Base-by-base conservation (phyloP, 2,888 invertebrate genomes). In the Tuta absoluta region DNA sequence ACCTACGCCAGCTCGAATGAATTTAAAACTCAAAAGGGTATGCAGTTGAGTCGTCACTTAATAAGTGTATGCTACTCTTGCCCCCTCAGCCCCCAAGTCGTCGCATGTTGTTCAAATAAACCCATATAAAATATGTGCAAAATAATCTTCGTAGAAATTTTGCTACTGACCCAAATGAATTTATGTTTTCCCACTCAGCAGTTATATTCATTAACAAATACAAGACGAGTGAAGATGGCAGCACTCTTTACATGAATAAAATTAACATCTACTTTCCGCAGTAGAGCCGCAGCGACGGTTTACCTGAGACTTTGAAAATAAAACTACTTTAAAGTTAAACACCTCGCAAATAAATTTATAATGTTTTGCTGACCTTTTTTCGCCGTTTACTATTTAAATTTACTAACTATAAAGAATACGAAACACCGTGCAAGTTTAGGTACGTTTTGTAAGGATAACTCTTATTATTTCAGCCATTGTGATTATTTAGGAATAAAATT, bases 201-300 rank as follows among this genome's bases (percentile, higher is more conserved):
- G 63, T 64, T 58, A 48, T 62, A 58, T 65, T 65, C 65, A 65
- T 65, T 65, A 65, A 58, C 63, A 65, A 65, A 63, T 65, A 58
- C 63, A 59, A 58, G 21, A 38, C 63, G 57, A 65, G 64, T 59
- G 51, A 21, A 58, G 59, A 63, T 59, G 62, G 49, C 63, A 53
- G 48, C 53, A 61, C 66, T 66, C 68, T 66, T 67, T 66, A 66
- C 62, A 68, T 66, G 66, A 66, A 68, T 68, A 68, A 68, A 66
- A 68, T 68, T 68, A 63, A 65, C 68, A 68, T 68, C 62, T 68
- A 57, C 59, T 68, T 68, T 66, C 19, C 63, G 53, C 65, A 58
- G 65, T 38, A 24, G 37, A 57, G 60, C 49, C 57, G 61, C 63
- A 19, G 45, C 48, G 37, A n/a, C 62, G 58, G 61, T 24, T 65